These are phyloP conservation scores for Caenorhabditis sp. DNA, from an alignment of 2,888 invertebrate species.

Conservation along the genomic window DNA sequence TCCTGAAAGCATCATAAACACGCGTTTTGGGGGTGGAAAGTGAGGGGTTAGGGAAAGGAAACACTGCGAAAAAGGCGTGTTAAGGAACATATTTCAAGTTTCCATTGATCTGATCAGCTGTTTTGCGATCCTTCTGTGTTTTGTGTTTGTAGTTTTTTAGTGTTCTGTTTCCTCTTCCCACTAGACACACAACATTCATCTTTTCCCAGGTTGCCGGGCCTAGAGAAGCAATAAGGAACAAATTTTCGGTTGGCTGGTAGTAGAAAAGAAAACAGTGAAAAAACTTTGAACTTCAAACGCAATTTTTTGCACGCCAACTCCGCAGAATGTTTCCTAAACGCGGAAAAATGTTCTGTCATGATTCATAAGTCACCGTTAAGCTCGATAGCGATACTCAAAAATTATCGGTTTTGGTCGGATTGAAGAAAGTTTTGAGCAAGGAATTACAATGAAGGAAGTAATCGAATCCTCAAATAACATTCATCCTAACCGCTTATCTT, in stretches of 20 bases:
- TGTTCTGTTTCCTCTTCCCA: not conserved
- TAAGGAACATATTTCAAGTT: not conserved
- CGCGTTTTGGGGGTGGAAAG: too few relatives aligned
- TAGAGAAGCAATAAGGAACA: conserved; percentile 2
- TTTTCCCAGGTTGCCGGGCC: not conserved
- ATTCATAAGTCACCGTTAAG: too few relatives aligned
- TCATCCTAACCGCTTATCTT: not conserved
- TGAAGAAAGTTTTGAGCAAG: too few relatives aligned
- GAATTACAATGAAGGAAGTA: too few relatives aligned
- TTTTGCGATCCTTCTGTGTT: not conserved
- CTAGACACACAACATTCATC: not conserved
- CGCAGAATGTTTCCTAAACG: too few relatives aligned
- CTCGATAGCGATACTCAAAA: too few relatives aligned
- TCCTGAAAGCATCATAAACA: conserved; percentile 11
- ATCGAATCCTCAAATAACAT: not conserved
- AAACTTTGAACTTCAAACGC: conserved; percentile 1
- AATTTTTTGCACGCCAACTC: not conserved
- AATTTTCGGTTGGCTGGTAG: not conserved
- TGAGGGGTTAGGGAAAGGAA: too few relatives aligned
- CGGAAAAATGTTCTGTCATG: too few relatives aligned
- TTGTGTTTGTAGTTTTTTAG: not conserved
- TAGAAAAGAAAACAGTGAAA: not conserved
- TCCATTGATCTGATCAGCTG: not conserved
- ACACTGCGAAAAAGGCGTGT: not conserved
- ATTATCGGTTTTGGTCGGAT: too few relatives aligned